These are phyloP conservation scores for Parapristionchus giblindavisi DNA, from an alignment of 2,888 invertebrate genomes.

Conservation along the genomic window DNA sequence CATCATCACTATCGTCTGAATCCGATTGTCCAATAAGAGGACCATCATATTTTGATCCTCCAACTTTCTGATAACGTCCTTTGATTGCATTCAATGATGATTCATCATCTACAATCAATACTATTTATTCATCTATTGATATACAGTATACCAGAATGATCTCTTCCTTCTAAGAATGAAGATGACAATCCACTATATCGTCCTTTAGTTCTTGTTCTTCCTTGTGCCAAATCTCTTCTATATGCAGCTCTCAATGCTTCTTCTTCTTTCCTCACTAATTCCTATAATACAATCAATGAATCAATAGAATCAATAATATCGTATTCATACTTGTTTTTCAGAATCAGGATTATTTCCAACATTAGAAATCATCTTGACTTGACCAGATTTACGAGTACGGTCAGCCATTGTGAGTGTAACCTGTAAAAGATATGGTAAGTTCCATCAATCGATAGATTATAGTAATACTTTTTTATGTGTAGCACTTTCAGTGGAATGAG, in stretches of 20 bases:
- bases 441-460: background rate
- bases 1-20: slow-evolving; percentile 51
- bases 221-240: slow-evolving; percentile 78
- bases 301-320: background rate
- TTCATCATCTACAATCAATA: slow-evolving; percentile 44
- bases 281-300: slow-evolving; percentile 41
- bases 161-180: slow-evolving; percentile 54
- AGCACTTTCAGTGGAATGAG: slow-evolving; percentile 97
- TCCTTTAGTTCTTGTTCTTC: slow-evolving; percentile 74
- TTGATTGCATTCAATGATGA: slow-evolving; percentile 40
- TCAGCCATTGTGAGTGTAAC: slow-evolving; percentile 93
- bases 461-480: slow-evolving; percentile 89
- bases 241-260: slow-evolving; percentile 90
- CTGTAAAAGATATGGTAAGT: slow-evolving; percentile 36
- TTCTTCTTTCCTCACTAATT: slow-evolving; percentile 84
- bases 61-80: slow-evolving; percentile 26
- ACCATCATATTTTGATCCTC: slow-evolving; percentile 44
- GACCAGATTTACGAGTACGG: slow-evolving; percentile 88
- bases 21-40: slow-evolving; percentile 51
- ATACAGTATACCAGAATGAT: slow-evolving; percentile 42
- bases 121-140: background rate
- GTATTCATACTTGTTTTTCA: slow-evolving; percentile 72
- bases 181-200: slow-evolving; percentile 72
- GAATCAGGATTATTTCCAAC: slow-evolving; percentile 93
- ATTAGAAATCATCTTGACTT: slow-evolving; percentile 93